These are phyloP conservation scores for Leptocoma aspasia DNA, from an alignment of 2,113 vertebrate genomes.

Conservation along the genomic window DNA sequence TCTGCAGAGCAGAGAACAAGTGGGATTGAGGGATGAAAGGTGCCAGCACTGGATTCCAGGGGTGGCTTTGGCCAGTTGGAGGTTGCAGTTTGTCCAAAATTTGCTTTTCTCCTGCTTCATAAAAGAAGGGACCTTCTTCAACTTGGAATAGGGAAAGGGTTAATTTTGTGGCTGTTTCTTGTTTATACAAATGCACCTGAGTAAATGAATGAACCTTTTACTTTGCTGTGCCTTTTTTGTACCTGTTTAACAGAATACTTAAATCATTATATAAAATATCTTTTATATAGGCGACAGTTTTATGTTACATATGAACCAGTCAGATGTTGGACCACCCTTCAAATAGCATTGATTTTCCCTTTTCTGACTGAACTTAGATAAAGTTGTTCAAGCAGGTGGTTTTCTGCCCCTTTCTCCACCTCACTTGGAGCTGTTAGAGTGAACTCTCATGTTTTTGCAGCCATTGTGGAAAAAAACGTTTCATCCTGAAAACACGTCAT, in stretches of 20 bases:
- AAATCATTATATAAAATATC: conserved; percentile 53
- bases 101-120: not conserved
- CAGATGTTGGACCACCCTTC: conserved; percentile 38
- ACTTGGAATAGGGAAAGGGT: not conserved
- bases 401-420: conserved; percentile 9
- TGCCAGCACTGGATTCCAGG: not conserved
- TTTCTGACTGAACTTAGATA: conserved; percentile 6
- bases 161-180: conserved; percentile 30
- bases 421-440: not conserved
- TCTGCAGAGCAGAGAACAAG: conserved; percentile 1
- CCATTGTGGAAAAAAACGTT: not conserved
- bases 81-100: not conserved
- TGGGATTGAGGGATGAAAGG: not conserved
- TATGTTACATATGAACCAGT: conserved; percentile 29
- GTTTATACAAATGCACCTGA: conserved; percentile 53
- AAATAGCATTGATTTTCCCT: conserved; percentile 1
- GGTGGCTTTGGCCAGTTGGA: not conserved
- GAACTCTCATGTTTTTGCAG: not conserved
- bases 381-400: conserved; percentile 31
- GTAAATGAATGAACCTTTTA: conserved; percentile 49
- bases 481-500: not conserved
- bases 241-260: conserved; percentile 54
- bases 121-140: not conserved
- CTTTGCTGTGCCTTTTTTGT: conserved; percentile 29
- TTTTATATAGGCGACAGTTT: conserved; percentile 29